These are phyloP conservation scores for Heliconius nattereri DNA, from an alignment of 1,140 invertebrate genomes.

Conservation along the genomic window DNA sequence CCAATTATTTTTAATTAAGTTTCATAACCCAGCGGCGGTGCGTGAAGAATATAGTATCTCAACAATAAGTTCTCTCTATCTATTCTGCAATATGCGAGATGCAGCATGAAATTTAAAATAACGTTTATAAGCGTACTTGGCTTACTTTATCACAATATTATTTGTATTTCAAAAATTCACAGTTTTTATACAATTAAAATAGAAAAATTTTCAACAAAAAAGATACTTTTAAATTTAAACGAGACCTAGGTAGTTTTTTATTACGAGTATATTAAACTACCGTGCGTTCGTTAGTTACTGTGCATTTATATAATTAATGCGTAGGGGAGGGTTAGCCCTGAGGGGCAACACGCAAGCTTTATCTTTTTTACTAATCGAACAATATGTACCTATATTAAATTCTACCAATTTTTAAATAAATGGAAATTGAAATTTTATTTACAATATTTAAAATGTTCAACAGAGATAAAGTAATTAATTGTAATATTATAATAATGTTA, in stretches of 20 bases:
- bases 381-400: constrained; percentile 3
- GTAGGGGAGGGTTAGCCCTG: neutral
- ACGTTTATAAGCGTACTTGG: too few relatives aligned
- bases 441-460: neutral
- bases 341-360: constrained; percentile 12
- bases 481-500: too few relatives aligned
- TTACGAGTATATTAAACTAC: neutral
- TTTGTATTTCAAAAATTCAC: too few relatives aligned
- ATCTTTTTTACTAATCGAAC: constrained; percentile 10
- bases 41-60: neutral
- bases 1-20: too few relatives aligned
- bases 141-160: too few relatives aligned
- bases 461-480: too few relatives aligned
- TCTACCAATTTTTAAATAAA: neutral
- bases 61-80: neutral
- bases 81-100: neutral
- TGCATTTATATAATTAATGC: constrained; percentile 3
- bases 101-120: neutral
- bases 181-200: too few relatives aligned
- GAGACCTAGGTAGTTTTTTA: neutral
- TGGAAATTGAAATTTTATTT: neutral
- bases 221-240: neutral
- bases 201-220: neutral
- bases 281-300: neutral
- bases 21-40: neutral